Base-by-base conservation (phyloP, 64 coral and sea anemone genomes). In the Astreopora myriophthalma region DNA sequence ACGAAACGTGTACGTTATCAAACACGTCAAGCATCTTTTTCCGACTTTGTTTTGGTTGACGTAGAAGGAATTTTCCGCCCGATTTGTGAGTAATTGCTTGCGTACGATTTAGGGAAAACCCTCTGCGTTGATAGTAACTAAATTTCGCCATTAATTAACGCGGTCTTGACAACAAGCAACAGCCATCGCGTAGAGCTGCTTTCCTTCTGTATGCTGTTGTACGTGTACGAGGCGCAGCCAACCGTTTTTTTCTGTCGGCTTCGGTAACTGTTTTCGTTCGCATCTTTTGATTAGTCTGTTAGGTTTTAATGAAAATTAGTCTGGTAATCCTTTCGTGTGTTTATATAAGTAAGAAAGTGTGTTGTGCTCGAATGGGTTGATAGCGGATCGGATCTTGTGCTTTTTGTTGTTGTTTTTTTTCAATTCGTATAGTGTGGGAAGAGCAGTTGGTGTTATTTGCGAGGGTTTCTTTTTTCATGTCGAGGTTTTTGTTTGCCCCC, bases 1-100 rank as follows among this genome's bases (percentile, higher is more conserved):
- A 37, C 51, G 31, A 65, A 83, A 83, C 55, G 79, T 83, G 79
- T n/a, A n/a, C n/a, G n/a, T 57, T 64, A 83, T 83, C 33, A 61
- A 83, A 83, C 55, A 31, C 65, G 55, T 83, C 79, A 83, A 33
- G 49, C 32, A 61, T 20, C 49, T 65, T 83, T 63, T 83, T n/a
- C 11, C 34, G 79, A 35, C 31, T 31, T 26, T 65, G 79, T 83
- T 83, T 83, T 66, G 61, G 79, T 64, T 65, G 79, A 57, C 79
- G 61, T 83, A 83, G 30, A 64, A 35, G 55, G 20, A 83, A 83
- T 83, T 33, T 83, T n/a, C 30, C 32, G 52, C 34, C 0, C 35
- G 9, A 37, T 38, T 65, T 61, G 12, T 19, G 32, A 65, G n/a
- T 64, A 36, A 64, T 38, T 13, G 2, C 27, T 3, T 49, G 75